Percentiles rank a stretch among this genome's conserved stretches.
phyloP scores from a whole-genome alignment of 1,140 invertebrate genomes.

The Megalonaias nervosa region DNA sequence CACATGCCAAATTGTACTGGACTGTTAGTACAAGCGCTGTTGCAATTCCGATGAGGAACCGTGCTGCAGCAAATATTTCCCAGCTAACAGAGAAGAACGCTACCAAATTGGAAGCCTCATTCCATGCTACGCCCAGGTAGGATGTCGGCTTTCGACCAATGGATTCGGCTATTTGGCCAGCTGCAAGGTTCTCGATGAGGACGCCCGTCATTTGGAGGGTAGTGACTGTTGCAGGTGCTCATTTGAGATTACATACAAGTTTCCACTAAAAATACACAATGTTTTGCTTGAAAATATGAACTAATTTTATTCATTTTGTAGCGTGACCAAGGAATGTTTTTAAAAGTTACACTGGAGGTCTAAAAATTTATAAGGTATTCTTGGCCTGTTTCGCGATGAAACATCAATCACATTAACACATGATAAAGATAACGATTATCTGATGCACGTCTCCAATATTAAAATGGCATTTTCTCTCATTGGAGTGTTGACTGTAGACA shows the following conservation, averaged over 20 bases:
- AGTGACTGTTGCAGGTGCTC: slow-evolving; percentile 44
- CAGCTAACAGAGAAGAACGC: slow-evolving; percentile 49
- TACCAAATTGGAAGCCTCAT: slow-evolving; percentile 32
- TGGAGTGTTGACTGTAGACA: not conserved
- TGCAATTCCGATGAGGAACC: slow-evolving; percentile 51
- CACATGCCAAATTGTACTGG: slow-evolving; percentile 19
- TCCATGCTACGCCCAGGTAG: slow-evolving; percentile 26
- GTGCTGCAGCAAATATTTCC: slow-evolving; percentile 52
- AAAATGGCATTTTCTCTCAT: not conserved
- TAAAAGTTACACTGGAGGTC: not conserved
- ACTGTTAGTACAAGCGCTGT: slow-evolving; percentile 30
- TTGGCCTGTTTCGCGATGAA: not conserved
- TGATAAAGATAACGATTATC: no score
- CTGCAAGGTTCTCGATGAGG: slow-evolving; percentile 43
- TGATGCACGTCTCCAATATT: not conserved
- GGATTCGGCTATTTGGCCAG: slow-evolving; percentile 50
- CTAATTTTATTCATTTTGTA: not conserved
- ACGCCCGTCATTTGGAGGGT: slow-evolving; percentile 62
- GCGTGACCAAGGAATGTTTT: not conserved
- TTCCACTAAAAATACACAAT: slow-evolving; percentile 42
- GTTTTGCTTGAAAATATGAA: not conserved
- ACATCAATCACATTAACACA: no score
- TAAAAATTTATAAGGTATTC: not conserved
- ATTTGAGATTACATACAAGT: slow-evolving; percentile 54
- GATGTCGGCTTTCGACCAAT: slow-evolving; percentile 53